Conservation (phyloP, 2,797 vertebrate species). For the Pitangus sulphuratus region DNA sequence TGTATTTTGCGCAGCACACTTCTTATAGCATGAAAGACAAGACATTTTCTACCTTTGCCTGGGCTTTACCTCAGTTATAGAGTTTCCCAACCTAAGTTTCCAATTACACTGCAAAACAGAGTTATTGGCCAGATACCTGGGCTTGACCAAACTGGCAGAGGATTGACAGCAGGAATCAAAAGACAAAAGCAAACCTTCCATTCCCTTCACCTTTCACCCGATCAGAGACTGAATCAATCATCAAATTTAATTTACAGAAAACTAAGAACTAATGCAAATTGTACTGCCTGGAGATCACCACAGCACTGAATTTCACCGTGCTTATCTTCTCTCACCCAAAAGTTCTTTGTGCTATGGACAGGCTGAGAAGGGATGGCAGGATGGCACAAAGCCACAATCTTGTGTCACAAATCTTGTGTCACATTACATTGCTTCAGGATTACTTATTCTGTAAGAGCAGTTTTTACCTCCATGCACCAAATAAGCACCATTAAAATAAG, state of each 20-base stretch:
- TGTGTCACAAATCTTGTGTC: neutral
- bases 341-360: neutral
- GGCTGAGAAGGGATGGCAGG: neutral
- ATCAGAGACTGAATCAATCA: neutral
- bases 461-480: neutral
- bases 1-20: neutral
- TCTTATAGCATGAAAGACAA: neutral
- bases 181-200: neutral
- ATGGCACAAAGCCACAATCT: neutral
- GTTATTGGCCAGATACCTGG: neutral
- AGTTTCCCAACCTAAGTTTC: neutral
- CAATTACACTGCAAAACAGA: neutral
- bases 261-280: neutral
- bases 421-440: neutral
- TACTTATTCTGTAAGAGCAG: neutral
- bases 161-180: neutral
- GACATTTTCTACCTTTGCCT: neutral
- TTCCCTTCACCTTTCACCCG: neutral
- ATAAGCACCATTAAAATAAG: neutral
- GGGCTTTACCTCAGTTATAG: neutral
- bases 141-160: neutral
- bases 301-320: neutral
- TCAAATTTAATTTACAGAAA: neutral
- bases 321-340: neutral
- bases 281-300: neutral